A percentile compares a stretch with the other conserved stretches of the same genome.
These are phyloP conservation scores for Arremon brunneinucha DNA, from an alignment of 2,797 vertebrate genomes.

Conservation along the genomic window DNA sequence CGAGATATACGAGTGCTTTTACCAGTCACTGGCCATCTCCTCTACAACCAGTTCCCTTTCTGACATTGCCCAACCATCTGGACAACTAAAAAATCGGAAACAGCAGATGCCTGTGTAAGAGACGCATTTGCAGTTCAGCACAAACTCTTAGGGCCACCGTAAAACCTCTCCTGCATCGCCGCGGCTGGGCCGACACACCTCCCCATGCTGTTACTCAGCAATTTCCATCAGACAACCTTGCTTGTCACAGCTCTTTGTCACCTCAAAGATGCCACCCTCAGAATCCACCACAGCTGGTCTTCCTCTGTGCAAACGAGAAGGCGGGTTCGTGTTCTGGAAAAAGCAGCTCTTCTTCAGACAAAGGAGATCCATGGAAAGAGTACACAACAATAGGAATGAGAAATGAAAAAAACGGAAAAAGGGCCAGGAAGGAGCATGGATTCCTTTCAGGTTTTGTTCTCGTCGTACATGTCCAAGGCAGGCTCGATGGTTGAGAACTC, in stretches of 20 bases:
- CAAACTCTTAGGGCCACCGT: constrained; percentile 34
- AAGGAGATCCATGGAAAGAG: constrained; percentile 75
- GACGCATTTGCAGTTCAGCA: constrained; percentile 9
- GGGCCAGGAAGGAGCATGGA: constrained; percentile 62
- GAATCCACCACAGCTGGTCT: constrained; percentile 61
- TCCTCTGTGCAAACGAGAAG: constrained; percentile 58
- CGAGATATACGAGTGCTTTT: constrained; percentile 31
- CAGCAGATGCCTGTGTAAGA: constrained; percentile 18
- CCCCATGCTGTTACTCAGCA: constrained; percentile 61
- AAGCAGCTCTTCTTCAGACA: constrained; percentile 76
- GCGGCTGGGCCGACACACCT: constrained; percentile 41
- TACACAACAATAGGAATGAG: constrained; percentile 75
- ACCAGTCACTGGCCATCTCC: constrained; percentile 35
- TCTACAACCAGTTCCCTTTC: constrained; percentile 34
- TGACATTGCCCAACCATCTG: not conserved
- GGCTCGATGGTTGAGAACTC: constrained; percentile 92
- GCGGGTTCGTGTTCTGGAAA: constrained; percentile 64
- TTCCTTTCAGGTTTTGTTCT: constrained; percentile 92
- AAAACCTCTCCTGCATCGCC: constrained; percentile 46
- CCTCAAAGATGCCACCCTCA: constrained; percentile 60
- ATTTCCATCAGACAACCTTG: constrained; percentile 46
- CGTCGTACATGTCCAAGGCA: constrained; percentile 89
- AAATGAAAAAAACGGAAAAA: constrained; percentile 72
- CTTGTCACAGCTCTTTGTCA: constrained; percentile 30
- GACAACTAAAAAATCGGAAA: constrained; percentile 25